phyloP scores from a whole-genome alignment of 2,797 vertebrate species.

The Hippocampus kuda region DNA sequence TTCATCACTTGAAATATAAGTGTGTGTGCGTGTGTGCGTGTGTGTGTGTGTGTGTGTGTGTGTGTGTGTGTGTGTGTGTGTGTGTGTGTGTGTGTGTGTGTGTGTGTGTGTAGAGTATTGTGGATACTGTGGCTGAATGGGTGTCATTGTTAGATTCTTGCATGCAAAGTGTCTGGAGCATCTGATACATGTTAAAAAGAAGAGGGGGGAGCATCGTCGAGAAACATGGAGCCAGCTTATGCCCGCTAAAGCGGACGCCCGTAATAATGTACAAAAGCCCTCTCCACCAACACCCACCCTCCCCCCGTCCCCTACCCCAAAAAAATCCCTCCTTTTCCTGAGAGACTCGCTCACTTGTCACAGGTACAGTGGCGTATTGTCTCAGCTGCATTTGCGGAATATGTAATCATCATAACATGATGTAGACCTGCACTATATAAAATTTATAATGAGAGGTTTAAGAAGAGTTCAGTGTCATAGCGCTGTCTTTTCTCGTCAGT shows the following conservation, averaged over 20 bases:
- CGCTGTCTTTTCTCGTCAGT: too few relatives aligned
- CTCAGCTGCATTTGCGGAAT: conserved; percentile 13
- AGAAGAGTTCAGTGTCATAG: neutral
- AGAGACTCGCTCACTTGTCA: conserved; percentile 24
- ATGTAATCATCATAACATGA: neutral
- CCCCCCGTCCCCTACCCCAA: neutral
- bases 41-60: neutral
- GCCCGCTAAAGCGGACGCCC: conserved; percentile 12
- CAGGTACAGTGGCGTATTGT: conserved; percentile 44
- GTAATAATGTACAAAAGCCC: conserved; percentile 38
- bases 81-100: neutral
- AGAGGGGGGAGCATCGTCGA: conserved; percentile 8
- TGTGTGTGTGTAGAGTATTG: conserved; percentile 3
- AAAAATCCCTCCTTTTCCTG: conserved; percentile 31
- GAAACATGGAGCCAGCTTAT: conserved; percentile 27
- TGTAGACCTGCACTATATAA: neutral
- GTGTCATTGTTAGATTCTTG: conserved; percentile 31
- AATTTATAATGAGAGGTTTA: neutral
- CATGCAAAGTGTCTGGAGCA: conserved; percentile 29
- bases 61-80: neutral
- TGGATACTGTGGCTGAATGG: conserved; percentile 33
- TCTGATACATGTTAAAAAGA: conserved; percentile 36
- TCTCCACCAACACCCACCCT: conserved; percentile 21
- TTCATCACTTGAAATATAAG: neutral
- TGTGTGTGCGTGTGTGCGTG: neutral